These are phyloP conservation scores for Sebastes miniatus DNA, from an alignment of 2,797 vertebrate species.

Conservation along the genomic window DNA sequence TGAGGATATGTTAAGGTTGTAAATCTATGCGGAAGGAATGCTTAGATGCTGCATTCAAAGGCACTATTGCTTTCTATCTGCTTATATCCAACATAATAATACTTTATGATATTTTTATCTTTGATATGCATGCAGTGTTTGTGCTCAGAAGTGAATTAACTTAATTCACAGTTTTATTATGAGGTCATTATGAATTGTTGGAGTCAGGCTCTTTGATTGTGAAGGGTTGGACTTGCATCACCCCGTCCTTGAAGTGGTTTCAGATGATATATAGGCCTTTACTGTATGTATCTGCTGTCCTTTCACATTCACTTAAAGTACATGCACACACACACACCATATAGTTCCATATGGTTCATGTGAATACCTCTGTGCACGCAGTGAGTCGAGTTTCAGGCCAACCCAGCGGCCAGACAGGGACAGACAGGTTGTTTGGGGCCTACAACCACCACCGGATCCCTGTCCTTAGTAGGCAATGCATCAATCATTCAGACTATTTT, in stretches of 20 bases:
- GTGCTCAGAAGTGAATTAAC: background rate
- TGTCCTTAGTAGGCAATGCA: constrained; percentile 41
- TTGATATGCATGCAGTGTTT: background rate
- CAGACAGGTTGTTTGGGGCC: constrained; percentile 19
- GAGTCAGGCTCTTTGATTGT: constrained; percentile 13
- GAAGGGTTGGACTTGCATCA: constrained; percentile 4
- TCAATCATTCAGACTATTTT: constrained; percentile 33
- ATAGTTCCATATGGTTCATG: constrained; percentile 23
- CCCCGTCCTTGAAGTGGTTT: background rate
- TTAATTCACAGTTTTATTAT: background rate
- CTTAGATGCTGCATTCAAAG: background rate
- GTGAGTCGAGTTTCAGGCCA: constrained; percentile 47
- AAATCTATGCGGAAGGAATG: background rate
- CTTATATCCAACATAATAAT: background rate
- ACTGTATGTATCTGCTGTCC: constrained; percentile 1
- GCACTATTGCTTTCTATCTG: background rate
- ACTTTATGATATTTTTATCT: background rate
- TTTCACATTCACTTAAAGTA: constrained; percentile 27
- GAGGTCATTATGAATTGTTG: background rate
- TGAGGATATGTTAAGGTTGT: background rate
- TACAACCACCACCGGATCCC: background rate
- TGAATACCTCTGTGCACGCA: background rate
- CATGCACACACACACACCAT: background rate
- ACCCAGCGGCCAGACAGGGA: constrained; percentile 5
- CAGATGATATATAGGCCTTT: constrained; percentile 8